Evolutionary conservation across 2,797 vertebrate species (phyloP), one percentile per base, ranked within the genome.

Genomic region (Pseudotriccus pelzelni): DNA sequence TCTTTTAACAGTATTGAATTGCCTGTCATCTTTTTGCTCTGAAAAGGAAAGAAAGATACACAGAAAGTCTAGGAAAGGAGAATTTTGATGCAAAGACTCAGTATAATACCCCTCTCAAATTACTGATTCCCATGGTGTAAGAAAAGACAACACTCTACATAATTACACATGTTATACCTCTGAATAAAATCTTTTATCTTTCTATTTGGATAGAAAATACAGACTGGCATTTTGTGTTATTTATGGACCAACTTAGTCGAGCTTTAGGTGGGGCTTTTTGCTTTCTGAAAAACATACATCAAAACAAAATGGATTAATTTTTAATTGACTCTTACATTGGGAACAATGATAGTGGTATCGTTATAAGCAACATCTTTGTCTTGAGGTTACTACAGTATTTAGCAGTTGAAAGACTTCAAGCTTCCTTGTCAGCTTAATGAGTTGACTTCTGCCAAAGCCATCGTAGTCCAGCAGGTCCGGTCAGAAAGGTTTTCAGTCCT

Each of bases 161-260:
- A 81, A 81, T 88, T 83, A 53, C 37, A 52, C 80, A 20, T 53
- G 41, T 72, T 86, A 55, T 84, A 92, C 75, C n/a, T 47, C 43
- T 74, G 78, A 95, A 89, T 82, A 94, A 95, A 94, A 90, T 66
- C 75, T 50, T 87, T 94, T 90, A 22, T 49, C 23, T 91, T 74
- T 41, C 41, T 11, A 11, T 93, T 96, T 73, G 60, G 39, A 84
- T 50, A 84, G 44, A 72, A 94, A 96, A 83, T 53, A 84, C 44
- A 69, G 53, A 55, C 39, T 63, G 37, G 18, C 36, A 32, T 77
- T 62, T 72, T 53, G 34, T 34, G 8, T 93, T 87, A 90, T 91
- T 96, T 96, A 77, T 90, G 79, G 55, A 25, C 20, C 30, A 79
- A 30, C 34, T 87, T 84, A 79, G 3, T 20, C n/a, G 20, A 59